Base-by-base conservation (phyloP, 2,797 vertebrate species). In the Anguilla marmorata region DNA sequence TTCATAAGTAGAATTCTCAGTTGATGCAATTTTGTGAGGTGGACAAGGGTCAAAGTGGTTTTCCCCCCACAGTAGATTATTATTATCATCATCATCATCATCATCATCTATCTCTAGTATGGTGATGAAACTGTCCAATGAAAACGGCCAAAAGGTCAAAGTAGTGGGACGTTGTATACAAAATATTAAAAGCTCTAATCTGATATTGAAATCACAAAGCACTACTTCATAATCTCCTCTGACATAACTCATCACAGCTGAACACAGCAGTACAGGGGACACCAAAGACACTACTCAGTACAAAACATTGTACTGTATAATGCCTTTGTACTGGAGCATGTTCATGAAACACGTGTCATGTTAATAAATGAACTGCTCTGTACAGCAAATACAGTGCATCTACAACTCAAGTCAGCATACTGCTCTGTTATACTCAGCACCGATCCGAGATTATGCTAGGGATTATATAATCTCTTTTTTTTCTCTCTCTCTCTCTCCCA, bases 101-200 rank as follows among this genome's bases (percentile, higher is more conserved):
- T 37, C 72, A 56, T 76, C 4, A 56, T 89, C 90, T 45, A 45
- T 45, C 66, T 87, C 87, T 72, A 88, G 80, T 66, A 72, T 92
- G 93, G 60, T 72, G 82, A 88, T 91, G 86, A 93, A 90, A 91
- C 90, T 90, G 90, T 91, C 91, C 89, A 91, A 85, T 91, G 91
- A 93, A 94, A 33, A 93, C 90, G 90, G 87, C 86, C 54, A 76
- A 95, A 96, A 95, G 93, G 94, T 95, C 94, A 94, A 84, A 89
- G 16, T 0, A 91, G 93, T 88, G 90, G 91, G 93, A 91, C 33
- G 85, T 91, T 93, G 93, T 95, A 94, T 95, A 92, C 89, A 90
- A 94, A 94, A 95, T 94, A 94, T 95, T 92, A 95, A 96, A 95
- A 95, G 94, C 88, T 92, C 88, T 80, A 92, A 91, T 94, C 94